A percentile compares a stretch with the other conserved stretches of the same genome.
Evolutionary conservation across 2,888 invertebrate genomes (phyloP).

Genomic region (Trachelus troglodyta): DNA sequence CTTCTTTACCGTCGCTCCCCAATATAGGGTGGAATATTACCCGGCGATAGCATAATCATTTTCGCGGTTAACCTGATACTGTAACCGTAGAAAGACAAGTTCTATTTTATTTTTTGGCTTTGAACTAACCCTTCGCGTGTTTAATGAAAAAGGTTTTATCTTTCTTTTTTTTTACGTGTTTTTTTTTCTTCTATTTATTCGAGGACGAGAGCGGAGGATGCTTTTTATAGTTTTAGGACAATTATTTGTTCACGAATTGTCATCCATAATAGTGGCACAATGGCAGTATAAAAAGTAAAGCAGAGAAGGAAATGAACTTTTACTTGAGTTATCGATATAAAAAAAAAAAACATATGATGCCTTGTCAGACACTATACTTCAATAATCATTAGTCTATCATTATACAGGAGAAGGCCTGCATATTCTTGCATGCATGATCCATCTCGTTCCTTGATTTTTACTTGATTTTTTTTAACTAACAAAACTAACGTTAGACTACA

Average conservation of each 20-base stretch:
- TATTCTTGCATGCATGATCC: not conserved
- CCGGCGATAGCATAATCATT: conserved; percentile 34
- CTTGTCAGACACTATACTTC: not conserved
- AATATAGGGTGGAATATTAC: conserved; percentile 52
- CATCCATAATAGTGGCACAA: not conserved
- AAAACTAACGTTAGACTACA: not conserved
- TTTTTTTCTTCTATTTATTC: conserved; percentile 17
- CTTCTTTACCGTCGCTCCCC: conserved; percentile 48
- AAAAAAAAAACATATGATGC: not conserved
- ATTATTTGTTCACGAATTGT: not conserved
- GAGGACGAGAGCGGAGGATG: conserved; percentile 4
- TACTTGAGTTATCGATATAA: no score
- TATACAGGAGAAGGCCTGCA: not conserved
- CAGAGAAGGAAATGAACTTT: not conserved
- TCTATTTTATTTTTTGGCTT: not conserved
- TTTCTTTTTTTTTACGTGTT: conserved; percentile 5
- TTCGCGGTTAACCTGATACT: not conserved
- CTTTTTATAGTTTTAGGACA: not conserved
- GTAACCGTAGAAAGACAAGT: not conserved
- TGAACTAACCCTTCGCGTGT: not conserved
- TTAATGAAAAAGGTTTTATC: conserved; percentile 26
- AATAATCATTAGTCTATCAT: not conserved
- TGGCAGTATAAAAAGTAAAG: not conserved
- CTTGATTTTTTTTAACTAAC: not conserved
- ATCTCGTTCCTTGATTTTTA: not conserved